phyloP scores from a whole-genome alignment of 2,113 vertebrate genomes.

The Paramisgurnus dabryanus region DNA sequence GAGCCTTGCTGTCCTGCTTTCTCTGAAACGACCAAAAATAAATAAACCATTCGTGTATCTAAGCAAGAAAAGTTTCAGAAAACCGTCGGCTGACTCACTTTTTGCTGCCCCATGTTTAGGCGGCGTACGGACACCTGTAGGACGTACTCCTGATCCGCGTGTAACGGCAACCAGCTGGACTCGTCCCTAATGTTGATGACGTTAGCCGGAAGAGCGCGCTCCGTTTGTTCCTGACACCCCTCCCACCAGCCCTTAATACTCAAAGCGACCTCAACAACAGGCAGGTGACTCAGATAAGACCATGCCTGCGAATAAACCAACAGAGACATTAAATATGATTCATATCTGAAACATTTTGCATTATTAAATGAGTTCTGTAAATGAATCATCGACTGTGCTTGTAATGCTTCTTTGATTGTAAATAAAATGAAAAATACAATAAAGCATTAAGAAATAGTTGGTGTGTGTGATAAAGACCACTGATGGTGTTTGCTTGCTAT shows the following conservation, averaged over 20 bases:
- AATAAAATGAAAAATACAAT: neutral
- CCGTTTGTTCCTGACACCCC: constrained; percentile 72
- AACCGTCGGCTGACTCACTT: constrained; percentile 73
- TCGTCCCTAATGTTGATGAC: constrained; percentile 73
- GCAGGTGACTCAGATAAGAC: constrained; percentile 88
- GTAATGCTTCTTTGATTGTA: neutral
- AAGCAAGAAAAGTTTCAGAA: neutral
- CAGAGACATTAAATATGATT: neutral
- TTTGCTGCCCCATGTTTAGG: constrained; percentile 77
- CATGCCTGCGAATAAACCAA: constrained; percentile 77
- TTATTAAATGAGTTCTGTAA: neutral
- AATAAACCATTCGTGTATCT: neutral
- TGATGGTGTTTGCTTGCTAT: constrained; percentile 33
- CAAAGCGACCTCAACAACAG: constrained; percentile 83
- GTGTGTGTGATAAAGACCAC: constrained; percentile 18
- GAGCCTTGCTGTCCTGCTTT: constrained; percentile 88
- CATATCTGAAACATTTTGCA: neutral
- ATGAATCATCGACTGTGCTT: neutral
- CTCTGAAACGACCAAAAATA: constrained; percentile 70
- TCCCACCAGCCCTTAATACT: constrained; percentile 92
- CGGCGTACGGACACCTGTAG: constrained; percentile 88
- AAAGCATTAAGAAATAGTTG: constrained; percentile 26
- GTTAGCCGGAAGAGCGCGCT: constrained; percentile 72
- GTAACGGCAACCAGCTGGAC: constrained; percentile 84
- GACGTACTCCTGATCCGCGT: constrained; percentile 97